These are phyloP conservation scores for Trissolcus brochymenae DNA, from an alignment of 2,888 invertebrate genomes.

Conservation along the genomic window DNA sequence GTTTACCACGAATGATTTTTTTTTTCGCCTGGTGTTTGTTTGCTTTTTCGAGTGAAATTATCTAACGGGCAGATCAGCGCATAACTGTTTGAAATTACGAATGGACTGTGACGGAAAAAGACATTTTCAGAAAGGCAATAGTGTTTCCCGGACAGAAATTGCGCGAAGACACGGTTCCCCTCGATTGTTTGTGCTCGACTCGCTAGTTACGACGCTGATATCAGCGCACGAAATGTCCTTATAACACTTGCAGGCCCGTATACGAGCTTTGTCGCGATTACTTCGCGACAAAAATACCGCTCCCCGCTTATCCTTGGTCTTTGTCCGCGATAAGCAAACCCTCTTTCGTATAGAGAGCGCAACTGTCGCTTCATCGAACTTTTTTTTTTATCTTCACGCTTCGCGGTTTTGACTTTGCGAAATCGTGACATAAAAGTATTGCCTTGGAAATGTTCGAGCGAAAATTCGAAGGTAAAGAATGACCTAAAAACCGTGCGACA, in stretches of 20 bases:
- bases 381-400: conserved; percentile 47
- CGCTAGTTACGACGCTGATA: conserved; percentile 51
- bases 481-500: no score
- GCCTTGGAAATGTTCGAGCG: not conserved
- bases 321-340: conserved; percentile 46
- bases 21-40: no score
- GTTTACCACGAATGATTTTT: no score
- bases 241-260: conserved; percentile 54
- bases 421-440: conserved; percentile 8
- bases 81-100: conserved; percentile 53
- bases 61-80: conserved; percentile 17
- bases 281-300: conserved; percentile 47
- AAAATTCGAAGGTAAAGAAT: no score
- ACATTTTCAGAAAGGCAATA: conserved; percentile 40
- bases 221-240: conserved; percentile 49
- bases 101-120: conserved; percentile 32
- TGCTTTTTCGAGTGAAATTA: conserved; percentile 8
- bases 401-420: conserved; percentile 1
- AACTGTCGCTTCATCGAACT: conserved; percentile 45
- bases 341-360: conserved; percentile 34
- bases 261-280: conserved; percentile 53
- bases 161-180: conserved; percentile 45
- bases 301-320: conserved; percentile 31
- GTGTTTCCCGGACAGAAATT: conserved; percentile 44
- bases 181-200: conserved; percentile 42